Conservation (phyloP, 2,113 vertebrate species). For the Takifugu bimaculatus region DNA sequence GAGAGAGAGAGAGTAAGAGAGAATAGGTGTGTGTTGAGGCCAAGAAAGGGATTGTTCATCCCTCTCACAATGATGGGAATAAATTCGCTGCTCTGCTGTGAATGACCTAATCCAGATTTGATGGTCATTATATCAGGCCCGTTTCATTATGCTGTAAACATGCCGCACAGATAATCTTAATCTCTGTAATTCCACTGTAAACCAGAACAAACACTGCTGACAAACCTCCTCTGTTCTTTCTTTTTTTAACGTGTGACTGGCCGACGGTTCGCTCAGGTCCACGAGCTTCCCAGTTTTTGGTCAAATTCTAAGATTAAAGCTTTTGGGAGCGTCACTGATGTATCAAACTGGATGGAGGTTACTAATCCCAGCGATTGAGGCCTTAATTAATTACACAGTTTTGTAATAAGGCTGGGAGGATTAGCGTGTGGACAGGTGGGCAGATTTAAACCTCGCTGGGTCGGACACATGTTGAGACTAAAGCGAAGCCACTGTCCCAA, state of each 20-base stretch:
- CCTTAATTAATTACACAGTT: slow-evolving; percentile 73
- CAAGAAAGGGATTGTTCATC: slow-evolving; percentile 19
- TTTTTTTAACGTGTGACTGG: background rate
- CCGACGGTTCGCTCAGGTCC: background rate
- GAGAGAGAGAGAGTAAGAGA: slow-evolving; percentile 7
- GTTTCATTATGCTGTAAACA: slow-evolving; percentile 66
- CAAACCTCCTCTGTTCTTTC: slow-evolving; percentile 8
- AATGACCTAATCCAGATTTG: slow-evolving; percentile 77
- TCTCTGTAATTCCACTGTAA: slow-evolving; percentile 66
- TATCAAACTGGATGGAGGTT: slow-evolving; percentile 61
- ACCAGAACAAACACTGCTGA: slow-evolving; percentile 37
- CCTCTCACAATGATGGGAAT: slow-evolving; percentile 50
- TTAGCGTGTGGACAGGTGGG: slow-evolving; percentile 71
- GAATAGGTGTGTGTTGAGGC: slow-evolving; percentile 29
- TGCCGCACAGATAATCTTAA: slow-evolving; percentile 71
- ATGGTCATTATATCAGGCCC: slow-evolving; percentile 68
- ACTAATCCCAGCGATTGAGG: slow-evolving; percentile 66
- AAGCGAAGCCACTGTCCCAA: slow-evolving; percentile 53
- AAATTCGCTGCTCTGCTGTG: slow-evolving; percentile 53
- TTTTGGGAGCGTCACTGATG: slow-evolving; percentile 29
- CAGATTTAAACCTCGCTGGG: slow-evolving; percentile 65
- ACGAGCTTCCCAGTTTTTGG: background rate
- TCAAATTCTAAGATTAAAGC: too few relatives aligned
- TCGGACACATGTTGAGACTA: slow-evolving; percentile 68
- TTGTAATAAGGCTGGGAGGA: slow-evolving; percentile 64